Conservation (phyloP, 2,113 vertebrate genomes). For the Salminus brasiliensis region DNA sequence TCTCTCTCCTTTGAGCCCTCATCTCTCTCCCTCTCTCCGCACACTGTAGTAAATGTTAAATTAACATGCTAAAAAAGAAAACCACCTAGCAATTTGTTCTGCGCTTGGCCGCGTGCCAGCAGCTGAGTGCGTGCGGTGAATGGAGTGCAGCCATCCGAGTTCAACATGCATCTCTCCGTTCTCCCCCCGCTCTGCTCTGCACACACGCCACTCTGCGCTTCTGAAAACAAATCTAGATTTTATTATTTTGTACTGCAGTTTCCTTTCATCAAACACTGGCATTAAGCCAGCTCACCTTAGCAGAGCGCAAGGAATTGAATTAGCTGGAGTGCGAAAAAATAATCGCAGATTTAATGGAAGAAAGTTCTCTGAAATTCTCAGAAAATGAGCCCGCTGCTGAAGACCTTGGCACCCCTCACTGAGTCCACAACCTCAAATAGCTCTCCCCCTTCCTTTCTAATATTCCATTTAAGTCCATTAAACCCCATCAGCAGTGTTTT, state of each 20-base stretch:
- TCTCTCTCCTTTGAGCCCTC: slow-evolving; percentile 32
- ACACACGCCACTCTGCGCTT: no score
- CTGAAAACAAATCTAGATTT: slow-evolving; percentile 29
- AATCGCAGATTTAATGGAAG: slow-evolving; percentile 68
- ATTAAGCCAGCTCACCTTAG: slow-evolving; percentile 61
- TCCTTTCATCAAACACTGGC: slow-evolving; percentile 64
- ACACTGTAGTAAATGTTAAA: slow-evolving; percentile 66
- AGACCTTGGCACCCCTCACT: slow-evolving; percentile 51
- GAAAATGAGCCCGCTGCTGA: slow-evolving; percentile 44
- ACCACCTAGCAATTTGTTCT: slow-evolving; percentile 21
- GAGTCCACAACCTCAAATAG: slow-evolving; percentile 40
- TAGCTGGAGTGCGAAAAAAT: slow-evolving; percentile 64
- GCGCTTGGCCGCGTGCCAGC: slow-evolving; percentile 28
- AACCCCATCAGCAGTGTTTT: slow-evolving; percentile 55
- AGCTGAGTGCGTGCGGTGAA: slow-evolving; percentile 26
- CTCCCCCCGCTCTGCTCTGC: background rate
- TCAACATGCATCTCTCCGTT: slow-evolving; percentile 22
- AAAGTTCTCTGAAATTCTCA: slow-evolving; percentile 66
- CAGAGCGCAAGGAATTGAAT: slow-evolving; percentile 68
- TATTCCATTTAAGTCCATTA: slow-evolving; percentile 56
- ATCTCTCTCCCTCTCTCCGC: slow-evolving; percentile 59
- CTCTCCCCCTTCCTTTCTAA: slow-evolving; percentile 42
- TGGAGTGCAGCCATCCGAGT: slow-evolving; percentile 1
- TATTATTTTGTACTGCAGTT: slow-evolving; percentile 48
- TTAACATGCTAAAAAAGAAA: slow-evolving; percentile 44